Percentiles rank a stretch among this genome's conserved stretches.
phyloP scores from a whole-genome alignment of 2,113 vertebrate species.

The human (Homo sapiens) region DNA sequence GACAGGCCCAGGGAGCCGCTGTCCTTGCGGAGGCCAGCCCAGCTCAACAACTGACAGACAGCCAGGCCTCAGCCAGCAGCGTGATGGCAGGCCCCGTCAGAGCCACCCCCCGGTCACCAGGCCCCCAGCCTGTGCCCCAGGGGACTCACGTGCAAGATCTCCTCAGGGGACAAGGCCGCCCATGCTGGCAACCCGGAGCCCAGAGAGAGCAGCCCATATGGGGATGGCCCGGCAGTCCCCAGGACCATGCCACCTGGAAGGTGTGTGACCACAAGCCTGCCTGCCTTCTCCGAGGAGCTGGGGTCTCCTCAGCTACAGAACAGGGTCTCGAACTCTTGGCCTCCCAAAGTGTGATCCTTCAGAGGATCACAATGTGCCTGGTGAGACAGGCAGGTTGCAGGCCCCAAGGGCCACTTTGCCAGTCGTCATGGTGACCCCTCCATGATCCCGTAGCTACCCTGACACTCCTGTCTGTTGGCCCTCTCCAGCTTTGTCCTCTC shows the following conservation, averaged over 20 bases:
- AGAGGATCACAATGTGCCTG: neutral
- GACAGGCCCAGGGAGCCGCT: neutral
- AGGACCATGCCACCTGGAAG: no score
- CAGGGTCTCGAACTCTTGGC: neutral
- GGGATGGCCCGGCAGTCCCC: no score
- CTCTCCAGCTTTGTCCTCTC: neutral
- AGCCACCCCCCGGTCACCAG: neutral
- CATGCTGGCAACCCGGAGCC: neutral
- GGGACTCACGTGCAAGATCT: neutral
- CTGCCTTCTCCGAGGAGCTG: no score
- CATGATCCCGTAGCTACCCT: neutral
- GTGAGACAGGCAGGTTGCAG: neutral
- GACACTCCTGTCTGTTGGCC: no score
- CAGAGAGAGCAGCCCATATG: neutral
- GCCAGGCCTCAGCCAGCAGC: no score
- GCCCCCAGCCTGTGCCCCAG: neutral
- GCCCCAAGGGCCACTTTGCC: neutral
- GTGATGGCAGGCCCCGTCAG: no score
- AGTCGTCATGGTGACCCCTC: neutral
- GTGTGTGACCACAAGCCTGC: neutral
- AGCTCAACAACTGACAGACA: fast-evolving
- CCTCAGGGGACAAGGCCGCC: neutral
- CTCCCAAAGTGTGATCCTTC: no score
- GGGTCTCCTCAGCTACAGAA: neutral
- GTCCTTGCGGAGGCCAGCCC: neutral